A percentile compares a stretch with the other conserved stretches of the same genome.
Conservation (phyloP, 2,113 vertebrate species). For the Chionis minor region DNA sequence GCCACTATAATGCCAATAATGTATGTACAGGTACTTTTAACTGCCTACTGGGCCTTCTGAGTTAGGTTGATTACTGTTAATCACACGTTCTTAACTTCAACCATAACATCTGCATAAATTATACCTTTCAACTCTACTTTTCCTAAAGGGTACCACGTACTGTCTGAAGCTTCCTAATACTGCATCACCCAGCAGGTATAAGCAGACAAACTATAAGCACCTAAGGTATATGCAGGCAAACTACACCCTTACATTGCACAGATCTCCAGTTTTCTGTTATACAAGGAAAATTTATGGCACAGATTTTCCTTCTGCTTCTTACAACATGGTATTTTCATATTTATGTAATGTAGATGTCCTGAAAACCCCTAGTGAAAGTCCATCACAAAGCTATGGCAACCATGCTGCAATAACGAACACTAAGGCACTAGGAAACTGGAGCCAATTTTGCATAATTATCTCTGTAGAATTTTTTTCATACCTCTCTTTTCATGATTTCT, state of each 20-base stretch:
- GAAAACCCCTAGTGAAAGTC: neutral
- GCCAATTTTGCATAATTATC: neutral
- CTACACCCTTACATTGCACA: too few species aligned
- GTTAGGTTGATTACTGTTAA: neutral
- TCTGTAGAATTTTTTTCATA: neutral
- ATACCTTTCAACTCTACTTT: neutral
- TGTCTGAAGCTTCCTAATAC: neutral
- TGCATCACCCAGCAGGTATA: neutral
- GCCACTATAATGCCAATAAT: neutral
- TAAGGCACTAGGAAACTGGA: neutral
- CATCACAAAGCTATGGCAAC: neutral
- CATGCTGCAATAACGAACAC: neutral
- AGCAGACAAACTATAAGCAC: neutral
- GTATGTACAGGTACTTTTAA: neutral
- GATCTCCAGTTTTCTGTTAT: neutral
- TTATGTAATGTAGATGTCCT: neutral
- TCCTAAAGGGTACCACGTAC: neutral
- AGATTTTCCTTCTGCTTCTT: neutral
- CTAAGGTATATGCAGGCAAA: neutral
- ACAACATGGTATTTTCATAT: neutral
- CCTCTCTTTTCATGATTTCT: neutral
- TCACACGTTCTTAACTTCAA: neutral
- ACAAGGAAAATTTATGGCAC: neutral
- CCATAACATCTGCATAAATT: neutral
- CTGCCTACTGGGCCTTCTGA: neutral